phyloP scores from a whole-genome alignment of 1,140 invertebrate species.

The Drosophila subobscura region DNA sequence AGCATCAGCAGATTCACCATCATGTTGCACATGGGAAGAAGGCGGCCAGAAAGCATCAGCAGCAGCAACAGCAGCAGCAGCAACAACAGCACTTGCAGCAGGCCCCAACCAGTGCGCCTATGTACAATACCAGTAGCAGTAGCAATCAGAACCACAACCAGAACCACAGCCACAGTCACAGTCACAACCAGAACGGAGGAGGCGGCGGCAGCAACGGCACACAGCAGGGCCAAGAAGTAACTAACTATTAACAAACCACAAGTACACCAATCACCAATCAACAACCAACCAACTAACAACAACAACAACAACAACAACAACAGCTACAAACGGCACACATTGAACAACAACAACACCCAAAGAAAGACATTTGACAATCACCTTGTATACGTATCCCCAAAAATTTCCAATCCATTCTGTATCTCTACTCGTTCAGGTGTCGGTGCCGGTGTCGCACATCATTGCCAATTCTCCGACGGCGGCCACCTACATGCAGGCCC shows the following conservation, averaged over 20 bases:
- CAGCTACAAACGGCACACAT: conserved; percentile 33
- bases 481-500: conserved; percentile 79
- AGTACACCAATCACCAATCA: conserved; percentile 43
- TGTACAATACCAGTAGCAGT: conserved; percentile 68
- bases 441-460: conserved; percentile 78
- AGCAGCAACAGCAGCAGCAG: conserved; percentile 53
- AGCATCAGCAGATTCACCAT: conserved; percentile 61
- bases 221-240: conserved; percentile 76
- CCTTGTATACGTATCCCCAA: neutral
- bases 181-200: conserved; percentile 30
- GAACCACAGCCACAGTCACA: conserved; percentile 30
- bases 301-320: conserved; percentile 50
- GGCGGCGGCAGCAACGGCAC: conserved; percentile 40
- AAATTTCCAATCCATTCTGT: conserved; percentile 43
- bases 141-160: conserved; percentile 51
- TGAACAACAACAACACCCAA: conserved; percentile 47
- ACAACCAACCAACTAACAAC: conserved; percentile 42
- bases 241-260: conserved; percentile 69
- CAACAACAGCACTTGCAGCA: conserved; percentile 42
- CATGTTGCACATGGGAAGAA: conserved; percentile 26
- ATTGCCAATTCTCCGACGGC: conserved; percentile 82
- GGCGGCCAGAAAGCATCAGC: conserved; percentile 47
- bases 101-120: conserved; percentile 54
- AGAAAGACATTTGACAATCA: conserved; percentile 13
- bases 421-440: conserved; percentile 66